Conservation (phyloP, 2,797 vertebrate species). For the Trichosurus vulpecula region DNA sequence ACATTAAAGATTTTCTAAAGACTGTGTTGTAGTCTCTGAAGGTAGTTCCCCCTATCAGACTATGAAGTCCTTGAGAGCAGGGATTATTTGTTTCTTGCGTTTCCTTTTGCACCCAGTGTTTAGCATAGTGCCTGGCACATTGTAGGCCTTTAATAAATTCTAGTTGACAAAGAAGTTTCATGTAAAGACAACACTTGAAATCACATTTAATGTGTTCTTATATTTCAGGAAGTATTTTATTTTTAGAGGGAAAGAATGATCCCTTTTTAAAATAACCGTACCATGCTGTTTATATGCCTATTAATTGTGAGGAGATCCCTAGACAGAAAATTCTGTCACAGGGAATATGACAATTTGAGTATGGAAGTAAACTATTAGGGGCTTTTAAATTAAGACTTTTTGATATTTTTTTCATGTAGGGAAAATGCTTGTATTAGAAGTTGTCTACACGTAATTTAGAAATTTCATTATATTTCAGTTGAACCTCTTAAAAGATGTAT, state of each 20-base stretch:
- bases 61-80: not conserved
- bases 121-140: not conserved
- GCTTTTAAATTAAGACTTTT: not conserved
- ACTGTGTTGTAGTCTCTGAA: not conserved
- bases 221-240: not conserved
- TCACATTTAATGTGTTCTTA: not conserved
- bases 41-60: not conserved
- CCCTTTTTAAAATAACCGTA: not conserved
- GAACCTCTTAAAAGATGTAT: not conserved
- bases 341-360: not conserved
- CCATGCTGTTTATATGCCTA: not conserved
- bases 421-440: not conserved
- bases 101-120: not conserved
- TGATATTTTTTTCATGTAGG: not conserved
- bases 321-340: not conserved
- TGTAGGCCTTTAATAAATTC: not conserved
- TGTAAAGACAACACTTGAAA: not conserved
- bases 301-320: not conserved
- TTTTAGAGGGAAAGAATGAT: not conserved
- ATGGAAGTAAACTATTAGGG: not conserved
- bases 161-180: not conserved
- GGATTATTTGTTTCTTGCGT: not conserved
- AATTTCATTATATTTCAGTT: not conserved
- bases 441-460: not conserved
- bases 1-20: not conserved